Evolutionary conservation across 2,888 invertebrate genomes (phyloP).

Genomic region (Drosophila emarginata): DNA sequence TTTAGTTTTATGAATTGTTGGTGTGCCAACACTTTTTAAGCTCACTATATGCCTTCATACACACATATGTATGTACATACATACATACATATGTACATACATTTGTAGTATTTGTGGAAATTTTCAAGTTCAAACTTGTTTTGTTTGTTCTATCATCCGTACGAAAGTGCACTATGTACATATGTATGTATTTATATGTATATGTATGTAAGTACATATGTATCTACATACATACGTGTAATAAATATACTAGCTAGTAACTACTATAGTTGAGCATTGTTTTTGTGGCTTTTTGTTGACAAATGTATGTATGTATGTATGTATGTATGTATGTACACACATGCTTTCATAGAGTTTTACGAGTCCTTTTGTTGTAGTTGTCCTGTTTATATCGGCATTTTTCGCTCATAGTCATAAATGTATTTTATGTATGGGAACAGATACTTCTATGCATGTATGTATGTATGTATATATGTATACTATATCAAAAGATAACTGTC

Average conservation of each 20-base stretch:
- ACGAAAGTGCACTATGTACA: background rate
- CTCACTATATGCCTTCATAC: no score
- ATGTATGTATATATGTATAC: conserved; percentile 8
- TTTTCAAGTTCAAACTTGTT: conserved; percentile 7
- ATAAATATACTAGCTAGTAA: no score
- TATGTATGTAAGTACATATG: no score
- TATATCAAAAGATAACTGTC: conserved; percentile 69
- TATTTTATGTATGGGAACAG: conserved; percentile 18
- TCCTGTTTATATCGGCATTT: conserved; percentile 11
- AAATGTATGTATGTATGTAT: background rate
- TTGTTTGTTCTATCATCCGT: background rate
- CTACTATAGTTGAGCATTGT: conserved; percentile 3
- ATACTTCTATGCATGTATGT: no score
- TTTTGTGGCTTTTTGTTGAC: conserved; percentile 22
- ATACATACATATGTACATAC: background rate
- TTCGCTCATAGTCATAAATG: conserved; percentile 29
- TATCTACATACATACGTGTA: background rate
- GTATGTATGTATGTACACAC: background rate
- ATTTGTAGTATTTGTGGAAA: background rate
- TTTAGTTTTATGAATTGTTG: no score
- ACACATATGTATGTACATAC: background rate
- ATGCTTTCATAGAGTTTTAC: background rate
- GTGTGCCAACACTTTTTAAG: no score
- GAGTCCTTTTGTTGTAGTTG: background rate
- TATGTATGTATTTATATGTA: background rate